These are phyloP conservation scores for Mico argentatus DNA, from an alignment of 2,797 vertebrate species.

Conservation along the genomic window DNA sequence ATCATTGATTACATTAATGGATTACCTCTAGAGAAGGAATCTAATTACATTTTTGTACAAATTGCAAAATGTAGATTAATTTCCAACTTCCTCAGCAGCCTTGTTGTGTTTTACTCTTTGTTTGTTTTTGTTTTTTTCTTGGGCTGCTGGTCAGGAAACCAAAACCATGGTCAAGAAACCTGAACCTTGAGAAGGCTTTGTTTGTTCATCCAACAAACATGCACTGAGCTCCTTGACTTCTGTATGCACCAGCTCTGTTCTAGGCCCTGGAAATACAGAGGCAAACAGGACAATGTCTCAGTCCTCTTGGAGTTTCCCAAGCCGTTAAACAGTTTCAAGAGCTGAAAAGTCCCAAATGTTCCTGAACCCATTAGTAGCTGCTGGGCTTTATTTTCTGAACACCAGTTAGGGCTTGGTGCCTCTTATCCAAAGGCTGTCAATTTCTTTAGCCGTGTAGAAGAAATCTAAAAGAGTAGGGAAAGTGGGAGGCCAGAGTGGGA, in stretches of 20 bases:
- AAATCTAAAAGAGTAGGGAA: not conserved
- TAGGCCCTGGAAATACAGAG: not conserved
- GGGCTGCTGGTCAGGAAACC: not conserved
- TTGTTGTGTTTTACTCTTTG: not conserved
- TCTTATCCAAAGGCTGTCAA: not conserved
- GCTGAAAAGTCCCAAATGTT: not conserved
- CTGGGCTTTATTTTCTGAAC: not conserved
- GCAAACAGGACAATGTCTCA: not conserved
- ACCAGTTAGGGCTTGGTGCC: not conserved
- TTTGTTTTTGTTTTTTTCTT: not conserved
- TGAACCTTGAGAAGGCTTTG: not conserved
- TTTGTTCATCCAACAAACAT: not conserved
- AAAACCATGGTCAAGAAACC: not conserved
- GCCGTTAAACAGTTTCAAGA: not conserved
- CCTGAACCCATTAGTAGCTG: not conserved
- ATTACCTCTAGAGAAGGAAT: slow-evolving; percentile 67
- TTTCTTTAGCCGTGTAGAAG: not conserved
- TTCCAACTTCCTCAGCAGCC: slow-evolving; percentile 29
- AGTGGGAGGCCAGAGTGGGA: not conserved
- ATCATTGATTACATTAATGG: slow-evolving; percentile 50
- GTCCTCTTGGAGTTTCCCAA: not conserved
- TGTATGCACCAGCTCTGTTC: accelerated
- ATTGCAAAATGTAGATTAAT: slow-evolving; percentile 56
- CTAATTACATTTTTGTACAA: slow-evolving; percentile 67
- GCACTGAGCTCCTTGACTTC: not conserved